Evolutionary conservation across 2,797 vertebrate species (phyloP), one percentile per base, ranked within the genome.

Genomic region (Pangasius djambal): DNA sequence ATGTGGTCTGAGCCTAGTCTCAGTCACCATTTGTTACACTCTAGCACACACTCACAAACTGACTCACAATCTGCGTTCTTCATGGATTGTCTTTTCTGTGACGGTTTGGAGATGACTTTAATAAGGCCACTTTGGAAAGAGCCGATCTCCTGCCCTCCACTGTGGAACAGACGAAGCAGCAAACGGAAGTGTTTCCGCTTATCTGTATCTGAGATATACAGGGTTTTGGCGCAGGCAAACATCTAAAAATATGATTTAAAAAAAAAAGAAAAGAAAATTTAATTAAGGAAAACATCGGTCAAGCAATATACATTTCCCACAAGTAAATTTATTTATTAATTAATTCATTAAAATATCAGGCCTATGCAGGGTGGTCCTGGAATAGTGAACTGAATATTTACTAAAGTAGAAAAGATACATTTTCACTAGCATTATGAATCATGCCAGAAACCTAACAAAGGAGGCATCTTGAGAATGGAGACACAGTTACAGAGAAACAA

Each of bases 101-200:
- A 99, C 0, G 98, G 98, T 92, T 99, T 99, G 88, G 98, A 99
- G 95, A 99, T 99, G 89, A 99, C 97, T 93, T 99, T 99, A 95
- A 99, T 99, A 93, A 97, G 95, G 91, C 95, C 95, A 95, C 98
- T 99, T 93, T 98, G 97, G 94, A 99, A 99, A 0, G 96, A 97
- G 52, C 98, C 98, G 0, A 98, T 96, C 93, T 99, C 98, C 92
- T 96, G 97, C 89, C 97, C 97, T 0, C 96, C 97, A 63, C 95
- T 95, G 91, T 97, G 94, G 94, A 97, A 97, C 31, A 99, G 96
- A 34, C 95, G 95, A 90, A 99, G 96, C 89, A 98, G 94, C 92
- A 99, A 95, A 74, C 96, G 96, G 93, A 99, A 99, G 89, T 99
- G 98, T 86, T 99, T 99, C 92, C 98, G 96, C 94, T 99, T 99